Evolutionary conservation across 2,888 invertebrate species (phyloP), one percentile per base, ranked within the genome.

Genomic region (Eudasyphora cyanicolor): DNA sequence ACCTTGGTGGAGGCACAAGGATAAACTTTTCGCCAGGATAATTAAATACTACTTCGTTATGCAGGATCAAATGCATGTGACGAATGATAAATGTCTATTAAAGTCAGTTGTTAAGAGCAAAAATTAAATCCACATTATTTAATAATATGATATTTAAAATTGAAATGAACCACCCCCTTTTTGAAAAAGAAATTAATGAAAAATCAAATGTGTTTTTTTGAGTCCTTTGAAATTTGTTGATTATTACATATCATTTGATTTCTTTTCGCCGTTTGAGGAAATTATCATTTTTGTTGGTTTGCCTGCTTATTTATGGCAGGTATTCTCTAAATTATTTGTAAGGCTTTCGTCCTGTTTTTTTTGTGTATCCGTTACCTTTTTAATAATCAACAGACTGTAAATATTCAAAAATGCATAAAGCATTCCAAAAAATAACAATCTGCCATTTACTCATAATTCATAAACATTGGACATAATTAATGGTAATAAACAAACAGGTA

Each of bases 391-490:
- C 54, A 76, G 67, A 76, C 54, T 67, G 67, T 54, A 67, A 67
- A 38, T 67, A 54, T 64, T 57, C 24, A 76, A 67, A 67, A 76
- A 76, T 76, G 35, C 51, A 64, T 57, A 64, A 54, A 38, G 57
- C 32, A 21, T 67, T 21, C 14, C 54, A 67, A 76, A 76, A 67
- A 73, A n/a, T n/a, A n/a, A n/a, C n/a, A n/a, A n/a, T n/a, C n/a
- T n/a, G n/a, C n/a, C n/a, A n/a, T n/a, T n/a, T n/a, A n/a, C n/a
- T n/a, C n/a, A n/a, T n/a, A n/a, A n/a, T n/a, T n/a, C n/a, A n/a
- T n/a, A n/a, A n/a, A n/a, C n/a, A n/a, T n/a, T n/a, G n/a, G n/a
- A n/a, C n/a, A n/a, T n/a, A n/a, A n/a, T n/a, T n/a, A n/a, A n/a
- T n/a, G n/a, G n/a, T n/a, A n/a, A n/a, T n/a, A n/a, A n/a, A n/a